Evolutionary conservation across 2,888 invertebrate species (phyloP), one percentile per base, ranked within the genome.

Genomic region (Ophioninae sp.): DNA sequence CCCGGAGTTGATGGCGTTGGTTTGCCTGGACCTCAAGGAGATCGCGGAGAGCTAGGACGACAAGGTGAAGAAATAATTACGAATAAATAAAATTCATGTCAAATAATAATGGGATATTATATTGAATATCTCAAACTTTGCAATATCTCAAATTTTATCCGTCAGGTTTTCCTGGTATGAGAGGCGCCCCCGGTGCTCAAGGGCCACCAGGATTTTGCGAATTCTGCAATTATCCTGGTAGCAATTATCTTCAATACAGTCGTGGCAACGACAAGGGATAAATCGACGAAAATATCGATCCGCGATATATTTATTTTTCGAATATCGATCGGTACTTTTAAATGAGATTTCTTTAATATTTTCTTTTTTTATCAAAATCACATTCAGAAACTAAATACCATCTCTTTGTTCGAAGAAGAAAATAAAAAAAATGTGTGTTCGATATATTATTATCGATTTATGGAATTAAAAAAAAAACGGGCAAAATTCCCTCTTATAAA

Each of bases 1-100:
- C 94, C 95, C 9, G 97, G 97, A 3, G 94, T 94, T 59, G 95
- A 95, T 79, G 95, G 95, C 7, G 92, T 95, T 83, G 95, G 95
- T 23, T 84, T 94, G 39, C 94, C 95, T 22, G 97, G 97, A n/a
- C 94, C 96, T 90, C 94, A 95, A 59, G 97, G 97, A 0, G 96
- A 96, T 84, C 94, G 96, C 89, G 97, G 97, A 9, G 96, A 96
- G 88, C 93, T 95, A 6, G 97, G 97, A 69, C 93, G 95, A 92
- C 94, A 95, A 93, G 97, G 96, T 96, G 93, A 88, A 85, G 44
- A 37, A 22, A 56, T 8, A 56, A 37, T 68, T 13, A 13, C 10
- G 44, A 67, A 44, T 7, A 17, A 63, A 67, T 39, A 30, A 51
- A 23, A n/a, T 37, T 64, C 39, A 13, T 41, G 13, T 6, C 10